Conservation (phyloP, 1,140 invertebrate genomes). For the Micrasema longulum region DNA sequence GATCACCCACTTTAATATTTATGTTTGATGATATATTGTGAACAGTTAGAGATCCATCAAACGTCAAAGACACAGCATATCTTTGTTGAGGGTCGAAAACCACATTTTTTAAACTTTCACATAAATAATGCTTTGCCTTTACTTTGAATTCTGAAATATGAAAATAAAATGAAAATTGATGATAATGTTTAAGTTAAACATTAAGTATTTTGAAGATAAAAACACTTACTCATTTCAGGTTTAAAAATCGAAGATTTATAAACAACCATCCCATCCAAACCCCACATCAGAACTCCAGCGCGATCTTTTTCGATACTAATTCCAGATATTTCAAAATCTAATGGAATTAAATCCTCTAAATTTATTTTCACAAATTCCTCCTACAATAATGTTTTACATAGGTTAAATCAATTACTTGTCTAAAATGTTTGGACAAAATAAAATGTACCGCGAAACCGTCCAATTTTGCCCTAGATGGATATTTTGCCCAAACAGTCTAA, state of each 20-base stretch:
- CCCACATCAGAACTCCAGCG: conserved; percentile 24
- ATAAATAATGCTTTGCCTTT: conserved; percentile 60
- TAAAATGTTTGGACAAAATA: too few relatives aligned
- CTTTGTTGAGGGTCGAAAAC: conserved; percentile 34
- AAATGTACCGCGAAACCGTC: too few relatives aligned
- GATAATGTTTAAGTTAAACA: too few relatives aligned
- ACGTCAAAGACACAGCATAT: conserved; percentile 27
- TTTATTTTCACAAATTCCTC: conserved; percentile 25
- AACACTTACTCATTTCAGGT: conserved; percentile 33
- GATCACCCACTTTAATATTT: conserved; percentile 5
- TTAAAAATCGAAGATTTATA: conserved; percentile 21
- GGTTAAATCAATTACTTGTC: too few relatives aligned
- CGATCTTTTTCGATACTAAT: conserved; percentile 32
- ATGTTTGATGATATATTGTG: conserved; percentile 21
- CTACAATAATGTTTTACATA: conserved; percentile 5
- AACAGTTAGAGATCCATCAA: conserved; percentile 7
- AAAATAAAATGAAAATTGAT: conserved; percentile 1
- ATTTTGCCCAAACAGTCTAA: too few relatives aligned
- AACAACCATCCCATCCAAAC: conserved; percentile 27
- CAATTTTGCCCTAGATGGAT: too few relatives aligned
- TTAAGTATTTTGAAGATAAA: too few relatives aligned
- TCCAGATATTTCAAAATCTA: conserved; percentile 34
- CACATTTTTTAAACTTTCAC: conserved; percentile 57
- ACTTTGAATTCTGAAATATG: conserved; percentile 60
- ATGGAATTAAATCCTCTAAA: not conserved